These are phyloP conservation scores for Garrulus glandarius DNA, from an alignment of 2,797 vertebrate species.

Conservation along the genomic window DNA sequence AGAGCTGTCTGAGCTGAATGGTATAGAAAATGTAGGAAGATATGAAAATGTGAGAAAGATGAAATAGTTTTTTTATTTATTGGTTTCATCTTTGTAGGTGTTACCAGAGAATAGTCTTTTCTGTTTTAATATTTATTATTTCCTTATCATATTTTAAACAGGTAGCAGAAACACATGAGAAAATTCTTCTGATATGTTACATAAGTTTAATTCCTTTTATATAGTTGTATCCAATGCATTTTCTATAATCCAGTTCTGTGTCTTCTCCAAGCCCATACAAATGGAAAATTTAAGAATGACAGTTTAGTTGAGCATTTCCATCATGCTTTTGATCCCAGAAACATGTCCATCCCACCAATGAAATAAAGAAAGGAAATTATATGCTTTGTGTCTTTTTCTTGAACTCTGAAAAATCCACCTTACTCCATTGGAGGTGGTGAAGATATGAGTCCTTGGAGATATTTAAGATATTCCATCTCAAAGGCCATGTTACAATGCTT, in stretches of 20 bases:
- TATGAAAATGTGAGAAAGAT: neutral
- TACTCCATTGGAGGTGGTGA: neutral
- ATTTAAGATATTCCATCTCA: neutral
- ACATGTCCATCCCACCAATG: neutral
- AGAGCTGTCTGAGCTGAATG: neutral
- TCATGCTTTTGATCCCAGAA: neutral
- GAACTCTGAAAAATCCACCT: neutral
- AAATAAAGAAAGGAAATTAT: neutral
- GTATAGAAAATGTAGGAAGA: neutral
- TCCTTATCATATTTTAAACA: neutral
- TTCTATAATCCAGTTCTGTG: neutral
- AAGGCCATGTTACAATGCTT: neutral
- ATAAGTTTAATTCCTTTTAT: neutral
- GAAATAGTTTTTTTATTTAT: neutral
- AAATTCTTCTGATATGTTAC: neutral
- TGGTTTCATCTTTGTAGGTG: neutral
- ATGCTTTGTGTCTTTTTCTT: neutral
- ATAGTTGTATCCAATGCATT: neutral
- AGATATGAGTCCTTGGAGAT: neutral
- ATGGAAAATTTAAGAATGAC: neutral
- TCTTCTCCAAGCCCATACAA: neutral
- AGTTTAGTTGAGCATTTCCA: neutral
- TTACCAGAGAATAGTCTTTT: neutral
- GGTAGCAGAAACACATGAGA: neutral
- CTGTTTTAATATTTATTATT: neutral